Percentiles rank a stretch among this genome's conserved stretches.
Evolutionary conservation across 2,888 invertebrate species (phyloP).

Genomic region (Gryllus longicercus): DNA sequence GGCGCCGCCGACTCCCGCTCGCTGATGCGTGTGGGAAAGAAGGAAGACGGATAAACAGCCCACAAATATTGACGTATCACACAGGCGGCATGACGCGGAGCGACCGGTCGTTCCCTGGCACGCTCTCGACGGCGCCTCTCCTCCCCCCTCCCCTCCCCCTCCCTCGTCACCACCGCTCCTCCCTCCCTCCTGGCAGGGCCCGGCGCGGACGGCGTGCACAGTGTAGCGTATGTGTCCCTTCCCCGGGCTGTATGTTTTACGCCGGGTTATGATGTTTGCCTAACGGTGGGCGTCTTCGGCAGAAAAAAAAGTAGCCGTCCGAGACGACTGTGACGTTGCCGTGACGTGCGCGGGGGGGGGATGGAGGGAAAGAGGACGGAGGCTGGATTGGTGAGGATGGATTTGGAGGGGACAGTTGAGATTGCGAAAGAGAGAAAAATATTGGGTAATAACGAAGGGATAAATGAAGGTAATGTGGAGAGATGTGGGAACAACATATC

Average conservation of each 20-base stretch:
- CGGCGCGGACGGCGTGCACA: not conserved
- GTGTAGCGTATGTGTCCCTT: conserved; percentile 6
- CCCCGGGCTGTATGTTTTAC: not conserved
- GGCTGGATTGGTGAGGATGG: not conserved
- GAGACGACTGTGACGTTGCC: not conserved
- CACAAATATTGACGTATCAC: conserved; percentile 17
- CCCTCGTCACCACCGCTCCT: not conserved
- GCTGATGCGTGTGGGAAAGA: not conserved
- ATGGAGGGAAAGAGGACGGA: not conserved
- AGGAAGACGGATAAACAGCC: not conserved
- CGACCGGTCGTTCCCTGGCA: not conserved
- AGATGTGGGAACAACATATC: not conserved
- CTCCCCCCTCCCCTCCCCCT: not conserved
- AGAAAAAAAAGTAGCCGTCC: not conserved
- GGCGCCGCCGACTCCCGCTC: not conserved
- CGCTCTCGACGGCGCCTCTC: not conserved
- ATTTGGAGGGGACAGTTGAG: not conserved
- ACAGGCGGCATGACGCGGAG: not conserved
- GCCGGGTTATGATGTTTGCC: conserved; percentile 8
- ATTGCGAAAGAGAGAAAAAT: not conserved
- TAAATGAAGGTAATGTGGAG: not conserved
- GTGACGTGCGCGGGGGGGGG: not conserved
- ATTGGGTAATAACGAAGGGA: not conserved
- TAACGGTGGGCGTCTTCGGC: conserved; percentile 6
- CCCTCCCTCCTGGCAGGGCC: not conserved